Evolutionary conservation across 1,140 invertebrate species (phyloP), one percentile per base, ranked within the genome.

Genomic region (Cephus cinctus): DNA sequence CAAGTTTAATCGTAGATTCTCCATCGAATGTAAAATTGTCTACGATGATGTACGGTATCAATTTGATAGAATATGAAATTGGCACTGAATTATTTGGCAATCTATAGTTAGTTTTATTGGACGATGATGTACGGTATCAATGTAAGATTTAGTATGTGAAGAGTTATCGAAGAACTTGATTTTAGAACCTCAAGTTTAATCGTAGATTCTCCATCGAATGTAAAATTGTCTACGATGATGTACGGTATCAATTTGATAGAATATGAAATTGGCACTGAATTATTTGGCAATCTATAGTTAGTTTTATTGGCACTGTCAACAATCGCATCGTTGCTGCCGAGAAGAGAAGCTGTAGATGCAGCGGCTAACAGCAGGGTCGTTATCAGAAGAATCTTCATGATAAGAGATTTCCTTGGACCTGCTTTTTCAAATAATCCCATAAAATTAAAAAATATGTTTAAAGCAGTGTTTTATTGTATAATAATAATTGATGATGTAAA

Each of bases 241-340:
- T 55, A 46, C 1, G 61, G 60, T 35, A 47, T 56, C 38, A 60
- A 23, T 21, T 55, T 47, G 21, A 62, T 56, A 25, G 25, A 19
- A 14, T 58, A 69, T 1, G 40, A 42, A 14, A 47, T 22, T 19
- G 48, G 52, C 22, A 27, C 12, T 11, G 40, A 46, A 9, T 53
- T 40, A 21, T 54, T 52, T 32, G 53, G 47, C 32, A 61, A 50
- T 21, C 50, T 49, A 8, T 49, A 59, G 12, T 56, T n/a, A n/a
- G n/a, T n/a, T n/a, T n/a, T n/a, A n/a, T n/a, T n/a, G n/a, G n/a
- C n/a, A n/a, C n/a, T n/a, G n/a, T n/a, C n/a, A n/a, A n/a, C n/a
- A n/a, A n/a, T n/a, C n/a, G n/a, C n/a, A n/a, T n/a, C n/a, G n/a
- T n/a, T n/a, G n/a, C n/a, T n/a, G n/a, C n/a, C n/a, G n/a, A n/a